These are phyloP conservation scores for Cyphomyrus discorhynchus DNA, from an alignment of 2,113 vertebrate species.

Conservation along the genomic window DNA sequence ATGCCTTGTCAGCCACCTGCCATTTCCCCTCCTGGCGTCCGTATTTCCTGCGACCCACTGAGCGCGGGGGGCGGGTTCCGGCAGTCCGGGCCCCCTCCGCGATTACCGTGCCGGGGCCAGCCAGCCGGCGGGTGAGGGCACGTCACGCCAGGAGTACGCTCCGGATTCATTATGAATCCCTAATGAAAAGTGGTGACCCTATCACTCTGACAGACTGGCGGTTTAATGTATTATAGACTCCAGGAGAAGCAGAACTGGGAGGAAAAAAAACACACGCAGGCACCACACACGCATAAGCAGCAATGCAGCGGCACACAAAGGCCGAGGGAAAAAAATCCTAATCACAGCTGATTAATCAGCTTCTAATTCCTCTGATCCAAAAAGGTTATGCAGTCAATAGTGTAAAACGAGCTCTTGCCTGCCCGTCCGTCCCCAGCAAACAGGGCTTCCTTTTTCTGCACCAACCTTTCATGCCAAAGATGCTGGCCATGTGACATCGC, in stretches of 20 bases:
- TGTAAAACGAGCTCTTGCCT: constrained; percentile 72
- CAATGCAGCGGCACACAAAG: constrained; percentile 46
- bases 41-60: constrained; percentile 89
- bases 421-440: constrained; percentile 59
- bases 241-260: constrained; percentile 27
- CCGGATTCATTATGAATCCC: constrained; percentile 71
- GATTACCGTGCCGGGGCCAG: constrained; percentile 66
- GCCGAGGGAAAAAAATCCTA: constrained; percentile 64
- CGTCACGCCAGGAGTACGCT: constrained; percentile 60
- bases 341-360: constrained; percentile 81
- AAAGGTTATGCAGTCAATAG: constrained; percentile 76
- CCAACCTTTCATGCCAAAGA: constrained; percentile 53
- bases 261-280: constrained; percentile 31
- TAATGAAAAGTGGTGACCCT: constrained; percentile 79
- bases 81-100: constrained; percentile 80
- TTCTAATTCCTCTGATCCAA: constrained; percentile 75
- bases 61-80: constrained; percentile 71
- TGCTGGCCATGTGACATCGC: constrained; percentile 51
- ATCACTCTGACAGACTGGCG: constrained; percentile 72
- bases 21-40: constrained; percentile 93
- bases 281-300: constrained; percentile 48
- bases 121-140: constrained; percentile 45
- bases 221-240: constrained; percentile 69
- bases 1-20: constrained; percentile 99
- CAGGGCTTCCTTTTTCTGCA: constrained; percentile 55